Conservation (phyloP, 2,888 invertebrate genomes). For the Mermis nigrescens region DNA sequence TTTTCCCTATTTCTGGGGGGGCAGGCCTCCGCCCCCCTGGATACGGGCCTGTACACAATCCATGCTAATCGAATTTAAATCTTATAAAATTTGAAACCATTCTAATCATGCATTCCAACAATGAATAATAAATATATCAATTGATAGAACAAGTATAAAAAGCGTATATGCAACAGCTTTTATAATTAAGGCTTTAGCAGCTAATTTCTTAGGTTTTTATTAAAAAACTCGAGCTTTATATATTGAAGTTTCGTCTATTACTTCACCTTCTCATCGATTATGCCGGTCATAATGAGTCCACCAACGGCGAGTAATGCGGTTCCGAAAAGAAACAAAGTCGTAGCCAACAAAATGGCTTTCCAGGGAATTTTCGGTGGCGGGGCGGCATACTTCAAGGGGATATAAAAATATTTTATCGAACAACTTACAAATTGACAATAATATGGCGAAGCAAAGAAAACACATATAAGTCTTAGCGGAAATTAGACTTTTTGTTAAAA, state of each 20-base stretch:
- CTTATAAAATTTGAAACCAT: too few species aligned
- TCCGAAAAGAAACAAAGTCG: slow-evolving; percentile 56
- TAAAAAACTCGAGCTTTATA: background rate
- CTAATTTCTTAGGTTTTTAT: background rate
- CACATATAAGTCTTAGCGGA: background rate
- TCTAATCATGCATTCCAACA: too few species aligned
- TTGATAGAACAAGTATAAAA: too few species aligned
- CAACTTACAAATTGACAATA: background rate
- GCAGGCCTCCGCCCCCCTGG: too few species aligned
- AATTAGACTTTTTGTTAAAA: too few species aligned
- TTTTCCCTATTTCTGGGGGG: too few species aligned
- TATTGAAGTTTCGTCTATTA: background rate
- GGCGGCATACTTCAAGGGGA: slow-evolving; percentile 34
- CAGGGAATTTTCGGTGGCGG: slow-evolving; percentile 53
- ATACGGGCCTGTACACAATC: too few species aligned
- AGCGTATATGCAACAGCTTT: too few species aligned
- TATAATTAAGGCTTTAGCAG: background rate
- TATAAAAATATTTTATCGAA: too few species aligned
- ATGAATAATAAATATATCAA: too few species aligned
- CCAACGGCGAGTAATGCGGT: slow-evolving; percentile 53
- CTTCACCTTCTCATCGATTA: slow-evolving; percentile 52
- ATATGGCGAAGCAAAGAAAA: background rate
- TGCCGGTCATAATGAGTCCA: slow-evolving; percentile 56
- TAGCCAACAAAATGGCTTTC: slow-evolving; percentile 59
- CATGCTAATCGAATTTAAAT: too few species aligned